Conservation (phyloP, 2,888 invertebrate genomes). For the Polydrusus pterygomalis region DNA sequence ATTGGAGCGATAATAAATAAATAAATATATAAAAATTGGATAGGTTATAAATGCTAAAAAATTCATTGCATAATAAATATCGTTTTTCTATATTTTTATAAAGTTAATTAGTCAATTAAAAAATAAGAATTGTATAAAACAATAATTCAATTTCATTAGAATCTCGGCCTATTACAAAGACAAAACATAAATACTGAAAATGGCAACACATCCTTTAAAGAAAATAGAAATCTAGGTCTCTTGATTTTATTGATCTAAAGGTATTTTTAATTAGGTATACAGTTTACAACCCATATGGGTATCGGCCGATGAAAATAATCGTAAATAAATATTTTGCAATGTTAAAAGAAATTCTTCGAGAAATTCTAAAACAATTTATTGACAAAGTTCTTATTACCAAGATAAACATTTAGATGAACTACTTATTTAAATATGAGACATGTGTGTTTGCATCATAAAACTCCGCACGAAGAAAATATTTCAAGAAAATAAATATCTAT, state of each 20-base stretch:
- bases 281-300: not conserved
- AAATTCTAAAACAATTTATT: not conserved
- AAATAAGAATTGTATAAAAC: not conserved
- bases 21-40: no score
- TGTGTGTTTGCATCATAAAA: no score
- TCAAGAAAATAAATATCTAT: no score
- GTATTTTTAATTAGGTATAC: slow-evolving; percentile 2
- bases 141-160: not conserved
- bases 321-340: not conserved
- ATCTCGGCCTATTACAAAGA: not conserved
- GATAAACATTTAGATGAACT: no score
- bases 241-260: slow-evolving; percentile 5
- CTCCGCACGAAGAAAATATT: no score
- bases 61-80: no score
- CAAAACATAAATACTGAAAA: slow-evolving; percentile 2
- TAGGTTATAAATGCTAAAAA: no score
- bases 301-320: not conserved
- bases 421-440: no score
- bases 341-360: not conserved
- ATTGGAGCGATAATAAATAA: no score
- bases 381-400: no score
- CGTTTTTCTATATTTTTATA: no score
- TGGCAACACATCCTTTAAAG: not conserved
- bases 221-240: slow-evolving; percentile 13
- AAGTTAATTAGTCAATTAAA: not conserved